These are phyloP conservation scores for Nothura maculosa DNA, from an alignment of 2,797 vertebrate species.

Conservation along the genomic window DNA sequence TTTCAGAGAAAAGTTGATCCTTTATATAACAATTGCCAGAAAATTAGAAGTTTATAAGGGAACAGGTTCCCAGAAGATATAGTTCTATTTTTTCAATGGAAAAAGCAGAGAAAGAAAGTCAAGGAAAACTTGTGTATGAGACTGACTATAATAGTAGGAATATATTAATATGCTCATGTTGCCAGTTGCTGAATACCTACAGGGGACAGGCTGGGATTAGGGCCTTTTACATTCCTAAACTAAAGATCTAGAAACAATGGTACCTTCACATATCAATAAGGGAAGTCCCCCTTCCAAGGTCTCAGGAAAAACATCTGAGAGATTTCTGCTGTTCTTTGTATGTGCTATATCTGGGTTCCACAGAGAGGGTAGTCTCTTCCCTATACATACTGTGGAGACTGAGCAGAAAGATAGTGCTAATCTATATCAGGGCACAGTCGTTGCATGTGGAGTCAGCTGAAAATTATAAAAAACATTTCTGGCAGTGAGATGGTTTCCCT, in stretches of 20 bases:
- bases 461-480: background rate
- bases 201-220: background rate
- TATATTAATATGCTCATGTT: background rate
- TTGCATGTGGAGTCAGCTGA: background rate
- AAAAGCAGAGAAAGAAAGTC: background rate
- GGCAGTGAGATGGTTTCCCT: background rate
- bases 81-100: background rate
- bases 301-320: background rate
- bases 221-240: background rate
- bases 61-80: background rate
- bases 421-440: background rate
- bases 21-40: background rate
- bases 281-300: background rate
- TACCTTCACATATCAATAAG: background rate
- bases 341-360: background rate
- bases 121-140: background rate
- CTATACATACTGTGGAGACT: background rate
- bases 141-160: background rate
- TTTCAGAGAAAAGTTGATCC: background rate
- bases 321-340: background rate
- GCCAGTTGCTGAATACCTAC: background rate
- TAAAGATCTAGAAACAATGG: background rate
- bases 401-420: background rate
- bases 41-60: background rate
- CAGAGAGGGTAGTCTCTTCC: too few relatives aligned